A percentile compares a stretch with the other conserved stretches of the same genome.
These are phyloP conservation scores for Eubasilissa splendida DNA, from an alignment of 2,888 invertebrate genomes.

Conservation along the genomic window DNA sequence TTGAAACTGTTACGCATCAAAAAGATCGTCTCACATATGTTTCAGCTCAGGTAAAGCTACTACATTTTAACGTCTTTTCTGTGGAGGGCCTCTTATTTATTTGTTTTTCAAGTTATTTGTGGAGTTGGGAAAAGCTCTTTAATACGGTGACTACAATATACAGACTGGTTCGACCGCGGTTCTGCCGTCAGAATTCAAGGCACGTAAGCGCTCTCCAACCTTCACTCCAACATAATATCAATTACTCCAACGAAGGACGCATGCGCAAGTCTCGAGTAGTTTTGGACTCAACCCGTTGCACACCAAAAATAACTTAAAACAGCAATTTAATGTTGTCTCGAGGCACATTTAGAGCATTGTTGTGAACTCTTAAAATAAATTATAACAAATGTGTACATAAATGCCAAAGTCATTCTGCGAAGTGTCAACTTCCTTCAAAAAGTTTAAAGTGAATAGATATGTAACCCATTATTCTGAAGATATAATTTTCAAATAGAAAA, in stretches of 20 bases:
- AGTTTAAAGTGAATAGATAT: too few species aligned
- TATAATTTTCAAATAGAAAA: too few species aligned
- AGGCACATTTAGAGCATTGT: too few species aligned
- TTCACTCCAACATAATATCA: constrained; percentile 55
- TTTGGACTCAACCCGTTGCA: not conserved
- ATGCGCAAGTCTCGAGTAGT: constrained; percentile 26
- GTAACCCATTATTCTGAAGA: too few species aligned
- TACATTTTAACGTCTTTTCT: not conserved
- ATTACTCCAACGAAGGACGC: constrained; percentile 49
- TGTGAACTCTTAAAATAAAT: too few species aligned
- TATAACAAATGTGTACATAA: too few species aligned
- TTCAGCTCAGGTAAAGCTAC: not conserved
- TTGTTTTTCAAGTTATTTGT: not conserved
- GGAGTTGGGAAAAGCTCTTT: constrained; percentile 19
- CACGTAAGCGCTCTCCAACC: constrained; percentile 53
- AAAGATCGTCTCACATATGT: not conserved
- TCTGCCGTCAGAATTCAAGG: constrained; percentile 43
- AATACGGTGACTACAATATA: constrained; percentile 6
- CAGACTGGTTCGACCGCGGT: not conserved
- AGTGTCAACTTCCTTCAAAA: too few species aligned
- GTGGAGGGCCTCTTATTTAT: not conserved
- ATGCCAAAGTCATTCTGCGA: too few species aligned
- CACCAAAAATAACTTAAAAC: too few species aligned
- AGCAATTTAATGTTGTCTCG: too few species aligned
- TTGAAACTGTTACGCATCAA: not conserved